phyloP scores from a whole-genome alignment of 1,140 invertebrate genomes.

The Ctenoplectra terminalis region DNA sequence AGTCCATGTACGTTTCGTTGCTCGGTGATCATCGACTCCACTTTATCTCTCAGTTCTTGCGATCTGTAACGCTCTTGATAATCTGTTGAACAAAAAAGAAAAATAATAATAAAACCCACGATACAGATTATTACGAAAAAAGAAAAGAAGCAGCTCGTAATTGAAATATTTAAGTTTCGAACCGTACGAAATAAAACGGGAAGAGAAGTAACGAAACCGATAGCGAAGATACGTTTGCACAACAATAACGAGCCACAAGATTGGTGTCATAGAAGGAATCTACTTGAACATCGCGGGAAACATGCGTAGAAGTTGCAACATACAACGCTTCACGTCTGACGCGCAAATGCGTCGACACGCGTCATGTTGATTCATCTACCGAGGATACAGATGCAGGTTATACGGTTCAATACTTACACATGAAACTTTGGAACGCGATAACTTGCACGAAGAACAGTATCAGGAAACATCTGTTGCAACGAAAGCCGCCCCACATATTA shows the following conservation, averaged over 20 bases:
- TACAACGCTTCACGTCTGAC: no score
- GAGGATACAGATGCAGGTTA: neutral
- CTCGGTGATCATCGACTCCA: slow-evolving; percentile 50
- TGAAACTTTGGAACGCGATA: slow-evolving; percentile 54
- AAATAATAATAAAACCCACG: no score
- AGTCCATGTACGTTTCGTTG: slow-evolving; percentile 33
- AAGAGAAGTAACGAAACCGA: neutral
- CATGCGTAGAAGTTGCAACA: neutral
- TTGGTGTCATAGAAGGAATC: neutral
- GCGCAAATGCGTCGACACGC: neutral
- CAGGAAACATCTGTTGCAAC: slow-evolving; percentile 51
- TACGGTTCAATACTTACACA: slow-evolving; percentile 59
- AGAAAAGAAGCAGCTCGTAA: no score
- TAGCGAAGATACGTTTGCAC: no score
- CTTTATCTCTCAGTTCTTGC: slow-evolving; percentile 36
- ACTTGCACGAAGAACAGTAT: slow-evolving; percentile 62
- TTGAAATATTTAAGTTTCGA: no score
- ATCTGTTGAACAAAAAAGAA: slow-evolving; percentile 43
- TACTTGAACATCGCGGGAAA: slow-evolving; percentile 32
- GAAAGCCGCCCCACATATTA: slow-evolving; percentile 64
- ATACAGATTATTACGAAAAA: no score
- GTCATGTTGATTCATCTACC: no score
- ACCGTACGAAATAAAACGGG: neutral
- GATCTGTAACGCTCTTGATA: slow-evolving; percentile 66
- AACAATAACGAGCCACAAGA: no score